These are phyloP conservation scores for Dunckerocampus dactyliophorus DNA, from an alignment of 2,113 vertebrate species.

Conservation along the genomic window DNA sequence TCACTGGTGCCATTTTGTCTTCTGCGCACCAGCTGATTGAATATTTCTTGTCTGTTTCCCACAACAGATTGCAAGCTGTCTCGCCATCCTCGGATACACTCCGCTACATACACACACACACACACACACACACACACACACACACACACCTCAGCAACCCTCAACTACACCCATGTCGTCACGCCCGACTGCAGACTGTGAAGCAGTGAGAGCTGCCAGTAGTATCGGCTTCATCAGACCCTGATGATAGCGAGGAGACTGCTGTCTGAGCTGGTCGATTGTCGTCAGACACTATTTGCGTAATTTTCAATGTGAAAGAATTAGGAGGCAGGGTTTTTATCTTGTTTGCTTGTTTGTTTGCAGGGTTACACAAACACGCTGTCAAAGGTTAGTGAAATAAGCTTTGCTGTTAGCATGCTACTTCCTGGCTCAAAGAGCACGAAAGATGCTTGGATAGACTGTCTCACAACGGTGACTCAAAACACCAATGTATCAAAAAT, in stretches of 20 bases:
- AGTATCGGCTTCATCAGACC: conserved; percentile 65
- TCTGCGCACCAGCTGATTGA: conserved; percentile 52
- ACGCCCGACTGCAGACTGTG: conserved; percentile 53
- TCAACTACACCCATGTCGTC: conserved; percentile 55
- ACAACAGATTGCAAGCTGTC: conserved; percentile 58
- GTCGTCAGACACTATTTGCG: conserved; percentile 43
- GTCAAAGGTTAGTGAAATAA: too few species aligned
- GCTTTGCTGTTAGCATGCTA: too few species aligned
- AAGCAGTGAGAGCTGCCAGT: conserved; percentile 46
- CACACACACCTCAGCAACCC: conserved; percentile 8
- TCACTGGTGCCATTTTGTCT: conserved; percentile 71
- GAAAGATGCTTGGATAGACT: neutral
- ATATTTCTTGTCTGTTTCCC: conserved; percentile 64
- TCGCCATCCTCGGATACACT: conserved; percentile 46
- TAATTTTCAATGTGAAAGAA: conserved; percentile 12
- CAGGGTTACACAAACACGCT: neutral
- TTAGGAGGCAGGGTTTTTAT: too few species aligned
- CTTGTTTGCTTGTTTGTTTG: neutral
- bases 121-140: too few species aligned
- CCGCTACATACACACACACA: neutral
- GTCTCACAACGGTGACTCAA: neutral
- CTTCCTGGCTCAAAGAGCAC: neutral
- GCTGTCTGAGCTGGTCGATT: conserved; percentile 57
- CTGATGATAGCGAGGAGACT: conserved; percentile 65
- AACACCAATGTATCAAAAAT: neutral